These are phyloP conservation scores for Osmoderma eremita DNA, from an alignment of 2,888 invertebrate species.

Conservation along the genomic window DNA sequence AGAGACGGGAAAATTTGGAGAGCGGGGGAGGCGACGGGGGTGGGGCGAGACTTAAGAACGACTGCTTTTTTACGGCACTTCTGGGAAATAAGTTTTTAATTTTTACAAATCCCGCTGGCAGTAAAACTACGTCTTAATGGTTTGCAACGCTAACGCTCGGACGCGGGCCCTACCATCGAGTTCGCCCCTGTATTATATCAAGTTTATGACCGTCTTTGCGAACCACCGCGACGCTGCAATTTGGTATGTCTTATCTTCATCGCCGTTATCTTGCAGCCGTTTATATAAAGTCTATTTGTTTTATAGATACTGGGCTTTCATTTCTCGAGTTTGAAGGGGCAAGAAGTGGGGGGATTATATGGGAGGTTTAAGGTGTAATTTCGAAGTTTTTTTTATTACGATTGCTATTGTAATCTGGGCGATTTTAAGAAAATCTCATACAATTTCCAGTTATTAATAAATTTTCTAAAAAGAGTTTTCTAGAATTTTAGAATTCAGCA, in stretches of 20 bases:
- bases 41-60: slow-evolving; percentile 4
- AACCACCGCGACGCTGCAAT: slow-evolving; percentile 6
- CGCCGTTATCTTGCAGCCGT: neutral
- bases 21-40: no score
- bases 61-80: slow-evolving; percentile 22
- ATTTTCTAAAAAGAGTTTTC: no score
- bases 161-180: slow-evolving; percentile 33
- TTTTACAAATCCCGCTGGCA: slow-evolving; percentile 29
- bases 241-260: slow-evolving; percentile 26
- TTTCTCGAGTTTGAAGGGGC: neutral
- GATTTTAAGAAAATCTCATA: no score
- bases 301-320: slow-evolving; percentile 25
- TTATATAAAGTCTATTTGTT: slow-evolving; percentile 34
- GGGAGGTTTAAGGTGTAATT: no score
- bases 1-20: no score
- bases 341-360: neutral
- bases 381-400: no score
- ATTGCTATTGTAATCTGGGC: no score
- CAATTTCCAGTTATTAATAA: no score
- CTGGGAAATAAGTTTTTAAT: slow-evolving; percentile 38
- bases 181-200: slow-evolving; percentile 34
- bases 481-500: no score
- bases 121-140: slow-evolving; percentile 35
- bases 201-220: slow-evolving; percentile 18
- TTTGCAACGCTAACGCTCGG: no score